A percentile compares a stretch with the other conserved stretches of the same genome.
phyloP scores from a whole-genome alignment of 2,888 invertebrate genomes.

The Crioceris asparagi region DNA sequence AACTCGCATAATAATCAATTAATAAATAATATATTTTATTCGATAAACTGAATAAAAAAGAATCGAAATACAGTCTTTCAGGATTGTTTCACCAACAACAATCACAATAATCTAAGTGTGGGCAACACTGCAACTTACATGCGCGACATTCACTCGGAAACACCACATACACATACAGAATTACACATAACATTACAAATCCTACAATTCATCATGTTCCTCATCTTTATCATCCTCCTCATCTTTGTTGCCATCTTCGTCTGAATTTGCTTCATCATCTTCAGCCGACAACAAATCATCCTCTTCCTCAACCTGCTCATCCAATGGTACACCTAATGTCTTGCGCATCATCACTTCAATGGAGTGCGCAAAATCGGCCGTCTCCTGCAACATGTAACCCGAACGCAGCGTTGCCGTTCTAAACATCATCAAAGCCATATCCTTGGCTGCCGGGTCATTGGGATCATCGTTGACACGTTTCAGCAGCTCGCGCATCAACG shows the following conservation, averaged over 20 bases:
- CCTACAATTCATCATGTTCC: constrained; percentile 52
- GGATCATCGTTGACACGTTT: constrained; percentile 69
- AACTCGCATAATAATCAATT: constrained; percentile 1
- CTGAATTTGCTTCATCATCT: constrained; percentile 38
- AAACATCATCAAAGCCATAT: constrained; percentile 83
- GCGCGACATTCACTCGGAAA: no score
- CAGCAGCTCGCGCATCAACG: constrained; percentile 83
- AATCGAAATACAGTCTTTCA: constrained; percentile 20
- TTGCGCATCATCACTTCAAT: constrained; percentile 85
- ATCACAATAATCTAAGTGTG: constrained; percentile 14
- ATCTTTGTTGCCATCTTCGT: constrained; percentile 36
- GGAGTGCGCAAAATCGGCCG: constrained; percentile 76
- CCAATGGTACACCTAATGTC: constrained; percentile 64
- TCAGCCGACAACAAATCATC: constrained; percentile 36
- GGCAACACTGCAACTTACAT: no score
- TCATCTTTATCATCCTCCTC: constrained; percentile 32
- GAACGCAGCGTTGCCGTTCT: constrained; percentile 87
- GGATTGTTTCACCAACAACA: constrained; percentile 18
- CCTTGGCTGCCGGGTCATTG: constrained; percentile 65
- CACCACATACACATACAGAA: constrained; percentile 15
- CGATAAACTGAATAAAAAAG: constrained; percentile 21
- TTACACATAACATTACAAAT: constrained; percentile 8
- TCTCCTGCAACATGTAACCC: constrained; percentile 84
- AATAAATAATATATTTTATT: constrained; percentile 15
- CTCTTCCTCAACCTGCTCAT: constrained; percentile 49